Evolutionary conservation across 2,888 invertebrate species (phyloP).

Genomic region (Scaptomyza flava): DNA sequence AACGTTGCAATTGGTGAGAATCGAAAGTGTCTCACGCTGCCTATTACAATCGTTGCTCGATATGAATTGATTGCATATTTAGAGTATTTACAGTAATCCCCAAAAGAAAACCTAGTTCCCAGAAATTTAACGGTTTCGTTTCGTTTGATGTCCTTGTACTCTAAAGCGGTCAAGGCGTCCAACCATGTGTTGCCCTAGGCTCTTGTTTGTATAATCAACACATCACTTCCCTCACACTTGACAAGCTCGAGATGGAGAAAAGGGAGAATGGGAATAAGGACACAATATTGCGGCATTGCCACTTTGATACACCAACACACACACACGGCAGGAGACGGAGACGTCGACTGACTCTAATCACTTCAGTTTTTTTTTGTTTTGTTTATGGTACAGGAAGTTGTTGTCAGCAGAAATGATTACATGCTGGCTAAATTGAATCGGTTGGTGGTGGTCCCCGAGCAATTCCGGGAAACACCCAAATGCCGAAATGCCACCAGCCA

Average conservation of each 20-base stretch:
- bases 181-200: slow-evolving; percentile 18
- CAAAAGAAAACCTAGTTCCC: slow-evolving; percentile 21
- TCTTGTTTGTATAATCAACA: slow-evolving; percentile 73
- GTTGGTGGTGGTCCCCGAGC: slow-evolving; percentile 40
- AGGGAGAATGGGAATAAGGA: slow-evolving; percentile 7
- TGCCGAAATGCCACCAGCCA: slow-evolving; percentile 1
- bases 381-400: slow-evolving; percentile 69
- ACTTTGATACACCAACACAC: slow-evolving; percentile 69
- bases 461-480: slow-evolving; percentile 38
- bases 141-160: slow-evolving; percentile 61
- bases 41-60: slow-evolving; percentile 43
- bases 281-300: slow-evolving; percentile 48
- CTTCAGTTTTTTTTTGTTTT: slow-evolving; percentile 35
- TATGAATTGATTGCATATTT: slow-evolving; percentile 78
- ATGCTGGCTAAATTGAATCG: slow-evolving; percentile 56
- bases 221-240: slow-evolving; percentile 77
- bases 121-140: slow-evolving; percentile 38
- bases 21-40: slow-evolving; percentile 57
- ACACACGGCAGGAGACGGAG: slow-evolving; percentile 12
- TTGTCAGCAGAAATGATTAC: slow-evolving; percentile 75
- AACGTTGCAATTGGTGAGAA: slow-evolving; percentile 47
- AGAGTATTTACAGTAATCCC: slow-evolving; percentile 56
- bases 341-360: slow-evolving; percentile 38
- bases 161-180: slow-evolving; percentile 27
- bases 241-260: slow-evolving; percentile 1